Evolutionary conservation across 2,888 invertebrate genomes (phyloP).

Genomic region (Caenorhabditis sp.): DNA sequence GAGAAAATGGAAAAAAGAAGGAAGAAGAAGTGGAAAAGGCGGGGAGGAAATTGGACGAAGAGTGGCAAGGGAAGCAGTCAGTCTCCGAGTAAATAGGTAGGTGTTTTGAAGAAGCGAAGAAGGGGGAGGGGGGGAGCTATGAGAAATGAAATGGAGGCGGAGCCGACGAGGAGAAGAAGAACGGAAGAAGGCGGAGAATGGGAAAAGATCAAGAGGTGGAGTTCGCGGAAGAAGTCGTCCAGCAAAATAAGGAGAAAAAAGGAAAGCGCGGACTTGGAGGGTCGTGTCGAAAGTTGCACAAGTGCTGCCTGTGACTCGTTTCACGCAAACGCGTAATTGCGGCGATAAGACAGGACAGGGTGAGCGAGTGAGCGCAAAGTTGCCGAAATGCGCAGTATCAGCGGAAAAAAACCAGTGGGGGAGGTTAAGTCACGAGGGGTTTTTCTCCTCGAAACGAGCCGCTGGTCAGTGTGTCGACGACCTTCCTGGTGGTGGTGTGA

Average conservation of each 20-base stretch:
- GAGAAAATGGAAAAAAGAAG: not conserved
- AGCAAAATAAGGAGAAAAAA: slow-evolving; percentile 9
- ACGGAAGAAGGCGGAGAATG: slow-evolving; percentile 4
- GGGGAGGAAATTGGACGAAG: slow-evolving; percentile 35
- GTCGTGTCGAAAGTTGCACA: slow-evolving; percentile 1
- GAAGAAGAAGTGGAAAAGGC: slow-evolving; percentile 14
- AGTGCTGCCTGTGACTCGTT: slow-evolving; percentile 22
- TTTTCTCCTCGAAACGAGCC: slow-evolving; percentile 38
- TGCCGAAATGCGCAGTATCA: slow-evolving; percentile 48
- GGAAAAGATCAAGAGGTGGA: slow-evolving; percentile 3
- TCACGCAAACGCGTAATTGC: slow-evolving; percentile 19
- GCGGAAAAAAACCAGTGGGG: slow-evolving; percentile 28
- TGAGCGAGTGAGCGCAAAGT: slow-evolving; percentile 27
- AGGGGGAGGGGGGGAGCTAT: too few relatives aligned
- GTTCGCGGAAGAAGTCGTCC: slow-evolving; percentile 2
- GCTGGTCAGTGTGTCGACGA: not conserved
- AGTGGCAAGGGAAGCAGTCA: too few relatives aligned
- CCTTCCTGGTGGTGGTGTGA: slow-evolving; percentile 30
- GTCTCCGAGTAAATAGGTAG: slow-evolving; percentile 42
- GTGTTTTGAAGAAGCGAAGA: slow-evolving; percentile 32
- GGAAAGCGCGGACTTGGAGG: too few relatives aligned
- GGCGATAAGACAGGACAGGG: slow-evolving; percentile 32
- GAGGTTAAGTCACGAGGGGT: slow-evolving; percentile 37
- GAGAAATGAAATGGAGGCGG: slow-evolving; percentile 24
- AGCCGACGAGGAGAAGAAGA: too few relatives aligned